A percentile compares a stretch with the other conserved stretches of the same genome.
These are phyloP conservation scores for Axis porcinus DNA, from an alignment of 2,113 vertebrate species.

Conservation along the genomic window DNA sequence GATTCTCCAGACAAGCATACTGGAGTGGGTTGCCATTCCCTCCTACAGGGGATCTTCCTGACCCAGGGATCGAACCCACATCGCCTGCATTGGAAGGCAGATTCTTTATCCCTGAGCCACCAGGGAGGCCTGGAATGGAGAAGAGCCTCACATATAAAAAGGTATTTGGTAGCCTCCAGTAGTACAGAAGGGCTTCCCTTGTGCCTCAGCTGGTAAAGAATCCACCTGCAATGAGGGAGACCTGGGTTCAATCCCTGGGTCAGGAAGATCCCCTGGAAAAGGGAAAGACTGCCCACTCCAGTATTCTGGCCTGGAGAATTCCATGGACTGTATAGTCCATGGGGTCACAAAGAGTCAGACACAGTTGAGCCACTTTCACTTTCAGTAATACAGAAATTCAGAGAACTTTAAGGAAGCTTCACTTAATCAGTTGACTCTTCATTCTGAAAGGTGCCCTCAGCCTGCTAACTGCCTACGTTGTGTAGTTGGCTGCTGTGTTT, in stretches of 20 bases:
- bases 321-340: neutral
- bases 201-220: neutral
- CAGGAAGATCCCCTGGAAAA: neutral
- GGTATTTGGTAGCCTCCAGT: neutral
- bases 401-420: neutral
- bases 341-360: neutral
- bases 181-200: neutral
- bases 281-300: neutral
- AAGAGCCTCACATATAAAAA: neutral
- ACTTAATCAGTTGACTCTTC: neutral
- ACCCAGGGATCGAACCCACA: rapidly evolving
- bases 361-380: neutral
- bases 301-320: neutral
- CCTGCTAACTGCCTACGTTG: neutral
- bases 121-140: neutral
- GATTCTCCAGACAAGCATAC: neutral
- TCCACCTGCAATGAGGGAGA: neutral
- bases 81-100: neutral
- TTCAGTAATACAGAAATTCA: neutral
- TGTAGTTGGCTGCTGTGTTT: too few species aligned
- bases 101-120: neutral
- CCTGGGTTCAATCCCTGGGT: neutral
- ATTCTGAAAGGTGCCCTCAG: neutral
- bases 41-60: neutral
- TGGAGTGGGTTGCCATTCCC: neutral